Percentiles rank a stretch among this genome's conserved stretches.
Conservation (phyloP, 2,888 invertebrate genomes). For the Melitaea athalia region DNA sequence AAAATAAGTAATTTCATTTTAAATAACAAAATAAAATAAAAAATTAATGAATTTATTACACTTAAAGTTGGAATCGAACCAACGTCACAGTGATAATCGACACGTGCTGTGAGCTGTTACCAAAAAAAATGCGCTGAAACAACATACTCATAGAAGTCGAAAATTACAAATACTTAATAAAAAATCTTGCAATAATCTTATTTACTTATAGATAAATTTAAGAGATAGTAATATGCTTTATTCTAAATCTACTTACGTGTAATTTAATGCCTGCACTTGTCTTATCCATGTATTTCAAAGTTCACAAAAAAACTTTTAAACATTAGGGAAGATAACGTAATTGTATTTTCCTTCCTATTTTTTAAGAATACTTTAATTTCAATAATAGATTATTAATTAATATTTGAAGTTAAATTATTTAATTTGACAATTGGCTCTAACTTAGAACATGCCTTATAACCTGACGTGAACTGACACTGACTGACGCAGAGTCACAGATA, state of each 20-base stretch:
- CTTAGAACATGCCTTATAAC: too few relatives aligned
- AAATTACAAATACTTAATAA: not conserved
- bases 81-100: slow-evolving; percentile 24
- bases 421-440: too few relatives aligned
- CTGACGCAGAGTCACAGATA: too few relatives aligned
- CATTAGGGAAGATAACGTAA: not conserved
- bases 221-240: not conserved
- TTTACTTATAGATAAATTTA: not conserved
- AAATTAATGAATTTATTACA: not conserved
- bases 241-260: slow-evolving; percentile 12
- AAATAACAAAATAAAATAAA: not conserved
- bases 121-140: slow-evolving; percentile 21
- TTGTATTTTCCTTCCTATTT: too few relatives aligned
- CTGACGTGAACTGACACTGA: too few relatives aligned
- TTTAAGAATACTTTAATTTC: too few relatives aligned
- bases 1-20: not conserved
- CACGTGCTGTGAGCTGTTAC: slow-evolving; percentile 36
- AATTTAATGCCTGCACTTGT: not conserved
- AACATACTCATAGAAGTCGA: not conserved
- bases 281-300: not conserved
- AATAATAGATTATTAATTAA: too few relatives aligned
- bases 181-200: not conserved
- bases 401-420: too few relatives aligned
- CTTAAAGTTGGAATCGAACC: slow-evolving; percentile 31
- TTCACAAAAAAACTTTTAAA: not conserved